phyloP scores from a whole-genome alignment of 2,888 invertebrate species.

The Lathronympha strigana region DNA sequence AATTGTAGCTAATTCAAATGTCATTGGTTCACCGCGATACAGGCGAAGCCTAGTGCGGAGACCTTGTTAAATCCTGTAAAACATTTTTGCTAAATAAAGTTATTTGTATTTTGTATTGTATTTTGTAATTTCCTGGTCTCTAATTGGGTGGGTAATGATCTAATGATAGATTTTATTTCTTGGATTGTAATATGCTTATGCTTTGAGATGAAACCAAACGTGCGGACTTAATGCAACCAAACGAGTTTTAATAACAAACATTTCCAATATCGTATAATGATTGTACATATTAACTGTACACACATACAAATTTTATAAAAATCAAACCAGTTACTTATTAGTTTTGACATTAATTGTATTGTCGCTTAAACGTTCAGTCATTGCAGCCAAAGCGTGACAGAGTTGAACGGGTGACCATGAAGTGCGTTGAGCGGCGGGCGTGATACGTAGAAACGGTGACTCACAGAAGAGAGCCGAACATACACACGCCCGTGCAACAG shows the following conservation, averaged over 20 bases:
- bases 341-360: slow-evolving; percentile 76
- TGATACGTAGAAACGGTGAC: slow-evolving; percentile 81
- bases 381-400: slow-evolving; percentile 80
- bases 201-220: no score
- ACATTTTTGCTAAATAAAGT: no score
- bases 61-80: no score
- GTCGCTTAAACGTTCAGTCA: slow-evolving; percentile 76
- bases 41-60: no score
- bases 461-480: slow-evolving; percentile 75
- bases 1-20: no score
- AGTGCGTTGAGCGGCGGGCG: slow-evolving; percentile 78
- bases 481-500: slow-evolving; percentile 57
- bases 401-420: slow-evolving; percentile 82
- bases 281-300: neutral
- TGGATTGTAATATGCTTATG: no score
- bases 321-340: slow-evolving; percentile 69
- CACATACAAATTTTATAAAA: slow-evolving; percentile 37
- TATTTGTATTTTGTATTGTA: no score
- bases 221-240: no score
- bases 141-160: no score
- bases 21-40: no score
- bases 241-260: neutral
- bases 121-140: no score
- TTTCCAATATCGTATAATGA: neutral
- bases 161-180: no score